A percentile compares a stretch with the other conserved stretches of the same genome.
Evolutionary conservation across 2,113 vertebrate species (phyloP).

Genomic region (Dipodomys ordii): DNA sequence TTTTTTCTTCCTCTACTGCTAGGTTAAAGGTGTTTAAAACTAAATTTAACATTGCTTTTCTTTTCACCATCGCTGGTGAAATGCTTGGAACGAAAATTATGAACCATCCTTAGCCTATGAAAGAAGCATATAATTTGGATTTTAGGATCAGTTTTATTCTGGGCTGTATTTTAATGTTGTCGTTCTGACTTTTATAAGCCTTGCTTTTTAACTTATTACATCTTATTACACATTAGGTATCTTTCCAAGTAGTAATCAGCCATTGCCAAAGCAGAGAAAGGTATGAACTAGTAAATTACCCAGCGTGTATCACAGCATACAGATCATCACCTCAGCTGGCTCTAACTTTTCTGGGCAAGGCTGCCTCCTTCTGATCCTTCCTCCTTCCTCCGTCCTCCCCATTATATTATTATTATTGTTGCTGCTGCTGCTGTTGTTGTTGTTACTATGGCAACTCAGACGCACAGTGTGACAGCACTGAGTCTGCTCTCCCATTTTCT

Average conservation of each 20-base stretch:
- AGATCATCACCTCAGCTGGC: not conserved
- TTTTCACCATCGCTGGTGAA: not conserved
- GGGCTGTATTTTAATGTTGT: not conserved
- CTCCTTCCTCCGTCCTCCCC: not conserved
- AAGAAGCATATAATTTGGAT: not conserved
- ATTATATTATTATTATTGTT: too few species aligned
- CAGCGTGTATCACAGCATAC: not conserved
- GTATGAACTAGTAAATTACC: not conserved
- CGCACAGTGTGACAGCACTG: not conserved
- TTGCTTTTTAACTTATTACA: not conserved
- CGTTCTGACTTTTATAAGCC: not conserved
- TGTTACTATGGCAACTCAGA: not conserved
- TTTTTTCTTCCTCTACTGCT: not conserved
- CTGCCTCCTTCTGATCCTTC: not conserved
- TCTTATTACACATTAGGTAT: not conserved
- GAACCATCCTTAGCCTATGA: not conserved
- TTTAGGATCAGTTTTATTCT: conserved; percentile 4
- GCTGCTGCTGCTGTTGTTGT: too few species aligned
- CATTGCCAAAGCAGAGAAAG: not conserved
- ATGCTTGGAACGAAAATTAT: not conserved
- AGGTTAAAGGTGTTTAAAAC: not conserved
- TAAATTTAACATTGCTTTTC: not conserved
- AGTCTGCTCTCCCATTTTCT: not conserved
- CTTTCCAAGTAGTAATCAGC: not conserved
- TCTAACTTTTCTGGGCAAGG: not conserved